A percentile compares a stretch with the other conserved stretches of the same genome.
These are phyloP conservation scores for Agonum fuliginosum DNA, from an alignment of 2,888 invertebrate genomes.

Conservation along the genomic window DNA sequence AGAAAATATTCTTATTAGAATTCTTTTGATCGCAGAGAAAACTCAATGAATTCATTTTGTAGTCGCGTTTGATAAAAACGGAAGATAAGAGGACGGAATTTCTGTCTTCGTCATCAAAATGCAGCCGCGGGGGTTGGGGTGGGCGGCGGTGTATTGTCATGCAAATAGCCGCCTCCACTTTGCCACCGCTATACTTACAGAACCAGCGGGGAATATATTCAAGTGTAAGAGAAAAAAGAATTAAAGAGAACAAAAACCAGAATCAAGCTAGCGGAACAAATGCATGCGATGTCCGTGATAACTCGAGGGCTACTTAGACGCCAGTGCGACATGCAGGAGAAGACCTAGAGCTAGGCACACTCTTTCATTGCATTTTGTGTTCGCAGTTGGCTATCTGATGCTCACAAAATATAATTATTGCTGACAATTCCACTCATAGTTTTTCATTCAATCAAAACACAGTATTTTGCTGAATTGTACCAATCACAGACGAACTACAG, in stretches of 20 bases:
- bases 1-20: constrained; percentile 34
- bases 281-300: constrained; percentile 40
- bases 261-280: constrained; percentile 44
- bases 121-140: constrained; percentile 11
- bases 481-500: no score
- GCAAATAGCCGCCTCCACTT: constrained; percentile 43
- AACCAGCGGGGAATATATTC: constrained; percentile 42
- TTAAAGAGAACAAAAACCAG: constrained; percentile 42
- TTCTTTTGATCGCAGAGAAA: constrained; percentile 37
- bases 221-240: constrained; percentile 43
- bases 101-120: constrained; percentile 44
- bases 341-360: background rate
- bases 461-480: no score
- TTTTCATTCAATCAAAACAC: no score
- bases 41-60: constrained; percentile 43
- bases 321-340: background rate
- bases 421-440: no score
- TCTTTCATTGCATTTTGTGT: no score
- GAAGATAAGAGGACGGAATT: constrained; percentile 33
- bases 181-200: constrained; percentile 30
- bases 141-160: constrained; percentile 20
- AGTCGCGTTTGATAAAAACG: constrained; percentile 32
- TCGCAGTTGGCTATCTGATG: no score
- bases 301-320: constrained; percentile 29
- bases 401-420: no score